Base-by-base conservation (phyloP, 2,113 vertebrate genomes). In the Pygoscelis antarcticus region DNA sequence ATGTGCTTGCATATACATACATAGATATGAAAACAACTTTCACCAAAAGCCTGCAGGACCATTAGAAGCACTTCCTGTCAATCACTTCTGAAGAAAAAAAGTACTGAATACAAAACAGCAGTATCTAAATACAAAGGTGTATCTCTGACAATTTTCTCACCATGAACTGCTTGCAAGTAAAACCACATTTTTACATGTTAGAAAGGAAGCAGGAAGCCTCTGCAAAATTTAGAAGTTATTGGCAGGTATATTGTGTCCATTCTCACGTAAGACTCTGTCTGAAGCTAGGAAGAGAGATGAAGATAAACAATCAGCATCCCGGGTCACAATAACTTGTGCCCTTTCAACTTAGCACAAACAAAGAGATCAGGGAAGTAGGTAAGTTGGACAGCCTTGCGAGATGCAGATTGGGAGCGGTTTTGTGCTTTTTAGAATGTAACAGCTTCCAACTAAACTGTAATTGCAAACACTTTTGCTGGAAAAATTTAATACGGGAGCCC, bases 171-270 rank as follows among this genome's bases (percentile, higher is more conserved):
- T 77, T 82, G 69, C n/a, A 88, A 74, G 40, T 75, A 79, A 95
- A 90, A 57, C 81, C 93, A 93, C 70, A 80, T 36, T 75, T 91
- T 84, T 29, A 49, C 34, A 26, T 30, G 21, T 57, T 57, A 92
- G 36, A 96, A 89, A 76, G 77, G 83, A 92, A 92, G 74, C 52
- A 87, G 80, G 54, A 95, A 92, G 26, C 52, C 58, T 61, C 74
- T 87, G 61, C 40, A 93, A 76, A 78, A 52, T 47, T 40, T 70
- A 79, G 32, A 84, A 25, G 7, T 55, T 82, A 26, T 46, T 58
- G 16, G 47, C 44, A 92, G 52, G 22, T 89, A 25, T 44, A 20
- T 55, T 36, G 27, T 22, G 16, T 29, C 64, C n/a, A 21, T 74
- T 90, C 26, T 83, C 38, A 64, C 12, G 9, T 18, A 47, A 80